Evolutionary conservation across 2,888 invertebrate species (phyloP).

Genomic region (Encarsia formosa): DNA sequence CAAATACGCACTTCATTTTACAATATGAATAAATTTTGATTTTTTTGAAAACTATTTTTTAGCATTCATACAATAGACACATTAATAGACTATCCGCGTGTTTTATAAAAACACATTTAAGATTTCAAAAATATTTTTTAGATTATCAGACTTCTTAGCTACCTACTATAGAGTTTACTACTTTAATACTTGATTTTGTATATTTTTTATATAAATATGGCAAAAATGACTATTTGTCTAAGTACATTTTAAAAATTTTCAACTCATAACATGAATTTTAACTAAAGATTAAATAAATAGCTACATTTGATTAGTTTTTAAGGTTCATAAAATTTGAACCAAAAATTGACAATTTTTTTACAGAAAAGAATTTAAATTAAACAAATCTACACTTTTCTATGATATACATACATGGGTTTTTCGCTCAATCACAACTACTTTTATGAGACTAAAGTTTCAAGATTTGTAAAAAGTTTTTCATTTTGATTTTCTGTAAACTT

Average conservation of each 20-base stretch:
- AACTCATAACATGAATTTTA: background rate
- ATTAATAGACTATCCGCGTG: background rate
- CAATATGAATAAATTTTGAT: background rate
- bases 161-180: background rate
- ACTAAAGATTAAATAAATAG: background rate
- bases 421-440: too few relatives aligned
- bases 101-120: background rate
- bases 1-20: background rate
- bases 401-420: too few relatives aligned
- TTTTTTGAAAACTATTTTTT: background rate
- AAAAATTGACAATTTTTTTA: too few relatives aligned
- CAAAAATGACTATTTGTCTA: background rate
- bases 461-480: too few relatives aligned
- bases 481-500: too few relatives aligned
- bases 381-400: too few relatives aligned
- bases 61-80: too few relatives aligned
- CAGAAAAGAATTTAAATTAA: too few relatives aligned
- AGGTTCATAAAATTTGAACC: too few relatives aligned
- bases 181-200: background rate
- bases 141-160: background rate
- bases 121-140: background rate
- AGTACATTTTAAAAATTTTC: too few relatives aligned
- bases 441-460: too few relatives aligned
- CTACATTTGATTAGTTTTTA: background rate
- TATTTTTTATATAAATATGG: background rate